Evolutionary conservation across 1,140 invertebrate species (phyloP).

Genomic region (Drosophila mayri): DNA sequence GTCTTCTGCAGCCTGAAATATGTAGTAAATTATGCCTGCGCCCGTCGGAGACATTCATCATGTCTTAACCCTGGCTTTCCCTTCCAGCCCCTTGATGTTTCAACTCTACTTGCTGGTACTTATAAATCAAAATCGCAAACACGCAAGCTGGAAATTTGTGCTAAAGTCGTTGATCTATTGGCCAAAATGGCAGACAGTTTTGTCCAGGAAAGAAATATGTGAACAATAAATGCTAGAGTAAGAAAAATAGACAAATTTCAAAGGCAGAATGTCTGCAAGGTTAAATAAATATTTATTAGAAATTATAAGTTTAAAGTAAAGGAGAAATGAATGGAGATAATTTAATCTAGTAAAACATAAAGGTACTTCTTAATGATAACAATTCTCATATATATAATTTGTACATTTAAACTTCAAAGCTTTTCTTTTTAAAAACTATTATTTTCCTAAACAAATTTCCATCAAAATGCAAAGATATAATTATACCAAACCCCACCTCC

Average conservation of each 20-base stretch:
- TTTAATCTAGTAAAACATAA: not conserved
- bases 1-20: conserved; percentile 41
- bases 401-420: too few relatives aligned
- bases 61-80: conserved; percentile 21
- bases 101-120: conserved; percentile 65
- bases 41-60: conserved; percentile 74
- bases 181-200: conserved; percentile 54
- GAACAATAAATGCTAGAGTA: conserved; percentile 55
- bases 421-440: not conserved
- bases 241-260: not conserved
- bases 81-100: conserved; percentile 52
- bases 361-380: too few relatives aligned
- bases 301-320: not conserved
- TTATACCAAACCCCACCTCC: not conserved
- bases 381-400: too few relatives aligned
- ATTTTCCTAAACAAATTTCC: not conserved
- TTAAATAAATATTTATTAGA: conserved; percentile 9
- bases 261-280: not conserved
- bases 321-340: not conserved
- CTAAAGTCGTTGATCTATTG: conserved; percentile 71
- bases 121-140: conserved; percentile 79
- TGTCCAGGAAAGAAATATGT: conserved; percentile 26
- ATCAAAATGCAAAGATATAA: not conserved
- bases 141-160: conserved; percentile 62
- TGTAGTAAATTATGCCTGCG: conserved; percentile 68